These are phyloP conservation scores for Diabrotica undecimpunctata DNA, from an alignment of 1,140 invertebrate species.

Conservation along the genomic window DNA sequence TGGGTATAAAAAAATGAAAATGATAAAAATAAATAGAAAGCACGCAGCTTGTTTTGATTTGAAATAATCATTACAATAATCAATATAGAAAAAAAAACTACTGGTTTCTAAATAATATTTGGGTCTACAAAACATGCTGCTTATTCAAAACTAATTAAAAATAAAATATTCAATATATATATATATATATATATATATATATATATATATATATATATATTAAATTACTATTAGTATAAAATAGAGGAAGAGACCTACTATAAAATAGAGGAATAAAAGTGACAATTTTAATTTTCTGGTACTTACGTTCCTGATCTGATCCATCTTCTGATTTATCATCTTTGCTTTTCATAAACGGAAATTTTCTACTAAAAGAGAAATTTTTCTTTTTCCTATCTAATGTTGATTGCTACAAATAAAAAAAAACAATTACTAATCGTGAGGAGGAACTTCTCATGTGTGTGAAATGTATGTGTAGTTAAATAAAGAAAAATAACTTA, in stretches of 20 bases:
- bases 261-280: no score
- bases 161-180: not conserved
- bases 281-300: slow-evolving; percentile 11
- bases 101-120: not conserved
- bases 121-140: not conserved
- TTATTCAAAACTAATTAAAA: not conserved
- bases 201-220: no score
- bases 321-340: slow-evolving; percentile 97
- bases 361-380: slow-evolving; percentile 94
- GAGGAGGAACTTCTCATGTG: no score
- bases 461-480: not conserved
- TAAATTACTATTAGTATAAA: no score
- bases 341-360: slow-evolving; percentile 98
- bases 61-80: no score
- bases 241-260: no score
- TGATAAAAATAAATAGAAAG: slow-evolving; percentile 21
- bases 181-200: no score
- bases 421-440: not conserved
- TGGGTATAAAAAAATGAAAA: slow-evolving; percentile 40
- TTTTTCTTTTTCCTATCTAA: slow-evolving; percentile 96
- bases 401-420: slow-evolving; percentile 75
- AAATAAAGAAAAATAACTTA: slow-evolving; percentile 4
- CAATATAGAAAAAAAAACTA: no score
- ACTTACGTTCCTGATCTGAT: slow-evolving; percentile 98
- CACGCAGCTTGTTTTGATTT: no score